Evolutionary conservation across 2,888 invertebrate genomes (phyloP).

Genomic region (Drosophila pseudotalamancana): DNA sequence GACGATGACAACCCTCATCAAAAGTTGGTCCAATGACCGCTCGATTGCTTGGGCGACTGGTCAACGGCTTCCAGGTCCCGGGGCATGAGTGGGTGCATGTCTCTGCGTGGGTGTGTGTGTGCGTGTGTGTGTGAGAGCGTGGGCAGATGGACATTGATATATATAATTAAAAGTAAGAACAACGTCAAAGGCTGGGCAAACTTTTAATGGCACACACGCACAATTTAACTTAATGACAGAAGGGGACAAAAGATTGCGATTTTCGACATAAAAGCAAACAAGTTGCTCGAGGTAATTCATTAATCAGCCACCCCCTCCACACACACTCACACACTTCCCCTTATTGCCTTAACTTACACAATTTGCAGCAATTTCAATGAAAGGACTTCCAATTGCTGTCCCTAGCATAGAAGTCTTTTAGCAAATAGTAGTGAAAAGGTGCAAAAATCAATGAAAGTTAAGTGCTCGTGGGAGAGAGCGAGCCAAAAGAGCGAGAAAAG

Average conservation of each 20-base stretch:
- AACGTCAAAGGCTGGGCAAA: constrained; percentile 48
- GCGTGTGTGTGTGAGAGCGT: constrained; percentile 4
- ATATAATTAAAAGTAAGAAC: constrained; percentile 70
- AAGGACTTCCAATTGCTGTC: constrained; percentile 25
- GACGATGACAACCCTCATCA: constrained; percentile 79
- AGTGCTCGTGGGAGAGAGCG: constrained; percentile 27
- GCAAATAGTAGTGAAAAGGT: constrained; percentile 34
- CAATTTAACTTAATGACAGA: constrained; percentile 73
- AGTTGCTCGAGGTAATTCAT: constrained; percentile 74
- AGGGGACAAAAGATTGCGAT: constrained; percentile 68
- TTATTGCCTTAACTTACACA: constrained; percentile 17
- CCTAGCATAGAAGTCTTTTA: constrained; percentile 17
- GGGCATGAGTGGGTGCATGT: constrained; percentile 9
- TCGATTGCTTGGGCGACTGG: constrained; percentile 74
- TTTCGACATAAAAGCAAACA: constrained; percentile 67
- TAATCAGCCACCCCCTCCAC: constrained; percentile 45
- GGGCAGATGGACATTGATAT: constrained; percentile 63
- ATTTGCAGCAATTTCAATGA: constrained; percentile 43
- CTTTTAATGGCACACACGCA: constrained; percentile 69
- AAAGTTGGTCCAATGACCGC: constrained; percentile 74
- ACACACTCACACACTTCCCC: neutral
- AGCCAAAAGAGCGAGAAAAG: constrained; percentile 11
- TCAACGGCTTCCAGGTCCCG: constrained; percentile 65
- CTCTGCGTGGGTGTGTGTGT: constrained; percentile 17
- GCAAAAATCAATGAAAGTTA: constrained; percentile 69